These are phyloP conservation scores for Halcyon smyrnensis DNA, from an alignment of 2,797 vertebrate genomes.

Conservation along the genomic window DNA sequence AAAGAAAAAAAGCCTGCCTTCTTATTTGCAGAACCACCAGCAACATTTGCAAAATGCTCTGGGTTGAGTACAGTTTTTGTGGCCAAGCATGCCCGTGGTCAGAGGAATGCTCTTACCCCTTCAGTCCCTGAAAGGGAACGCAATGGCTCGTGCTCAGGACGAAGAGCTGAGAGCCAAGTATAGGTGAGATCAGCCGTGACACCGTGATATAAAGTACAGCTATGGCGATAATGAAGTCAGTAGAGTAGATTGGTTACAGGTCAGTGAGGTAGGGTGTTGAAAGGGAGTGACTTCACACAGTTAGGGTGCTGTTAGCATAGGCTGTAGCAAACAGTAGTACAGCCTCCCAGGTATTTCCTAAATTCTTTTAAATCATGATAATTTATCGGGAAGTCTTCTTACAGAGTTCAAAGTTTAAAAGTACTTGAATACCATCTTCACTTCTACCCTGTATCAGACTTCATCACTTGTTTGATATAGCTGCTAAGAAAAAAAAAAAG, in stretches of 20 bases:
- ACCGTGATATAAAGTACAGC: not conserved
- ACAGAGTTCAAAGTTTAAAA: not conserved
- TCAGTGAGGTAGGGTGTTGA: not conserved
- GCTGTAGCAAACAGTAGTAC: not conserved
- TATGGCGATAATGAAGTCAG: not conserved
- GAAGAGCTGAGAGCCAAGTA: not conserved
- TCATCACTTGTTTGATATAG: not conserved
- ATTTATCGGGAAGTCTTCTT: not conserved
- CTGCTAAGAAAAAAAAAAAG: not conserved
- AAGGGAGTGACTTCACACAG: not conserved
- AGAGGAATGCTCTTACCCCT: not conserved
- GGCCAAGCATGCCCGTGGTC: fast-evolving
- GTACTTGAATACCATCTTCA: not conserved
- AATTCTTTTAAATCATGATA: not conserved
- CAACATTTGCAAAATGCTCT: not conserved
- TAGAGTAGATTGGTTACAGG: not conserved
- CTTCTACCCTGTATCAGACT: not conserved
- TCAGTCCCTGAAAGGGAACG: not conserved
- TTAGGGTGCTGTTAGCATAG: not conserved
- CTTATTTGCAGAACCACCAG: not conserved
- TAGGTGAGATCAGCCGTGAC: fast-evolving
- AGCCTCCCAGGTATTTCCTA: not conserved
- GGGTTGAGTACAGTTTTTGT: not conserved
- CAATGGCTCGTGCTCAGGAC: fast-evolving
- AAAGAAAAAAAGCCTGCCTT: not conserved